Base-by-base conservation (phyloP, 2,888 invertebrate species). In the Andrena praecox region DNA sequence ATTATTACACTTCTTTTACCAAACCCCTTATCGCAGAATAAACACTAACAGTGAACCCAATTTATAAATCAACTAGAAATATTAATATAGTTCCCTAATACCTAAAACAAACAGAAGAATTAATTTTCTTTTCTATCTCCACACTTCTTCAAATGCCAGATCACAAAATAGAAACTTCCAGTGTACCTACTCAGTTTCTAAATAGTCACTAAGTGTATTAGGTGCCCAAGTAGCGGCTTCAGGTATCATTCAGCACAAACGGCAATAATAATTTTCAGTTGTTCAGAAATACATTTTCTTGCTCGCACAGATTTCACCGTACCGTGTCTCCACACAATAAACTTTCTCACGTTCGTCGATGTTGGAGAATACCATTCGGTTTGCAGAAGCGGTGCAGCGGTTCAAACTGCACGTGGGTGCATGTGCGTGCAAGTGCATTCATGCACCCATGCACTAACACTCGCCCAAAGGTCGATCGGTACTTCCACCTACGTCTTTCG, bases 401-500 rank as follows among this genome's bases (percentile, higher is more conserved):
- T 29, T 27, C 16, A 27, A 12, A 27, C 8, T 4, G 42, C 54
- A 50, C 76, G 60, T 59, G 75, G 70, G 72, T 63, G 60, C 10
- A 48, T 52, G 31, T 42, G 72, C 76, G 68, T 72, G 31, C 52
- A 48, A 54, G 52, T 59, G 72, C 76, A 72, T 72, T 27, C 42
- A 6, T 33, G 70, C 63, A 35, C 31, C 20, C 8, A 54, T 35
- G 64, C 75, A 69, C 62, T 56, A 35, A 84, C 52, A 72, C 62
- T 16, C 27, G 69, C 10, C n/a, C 66, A 35, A 59, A 69, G 69
- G 70, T 70, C 77, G 76, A 80, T 84, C 71, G 75, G 56, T 56
- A 50, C 71, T 67, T 80, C 60, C 84, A 77, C 68, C 56, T 68
- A 84, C 81, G 71, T 85, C 72, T 60, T 56, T 66, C 68, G 67